phyloP scores from a whole-genome alignment of 2,888 invertebrate species.

The Brachyptera risi region DNA sequence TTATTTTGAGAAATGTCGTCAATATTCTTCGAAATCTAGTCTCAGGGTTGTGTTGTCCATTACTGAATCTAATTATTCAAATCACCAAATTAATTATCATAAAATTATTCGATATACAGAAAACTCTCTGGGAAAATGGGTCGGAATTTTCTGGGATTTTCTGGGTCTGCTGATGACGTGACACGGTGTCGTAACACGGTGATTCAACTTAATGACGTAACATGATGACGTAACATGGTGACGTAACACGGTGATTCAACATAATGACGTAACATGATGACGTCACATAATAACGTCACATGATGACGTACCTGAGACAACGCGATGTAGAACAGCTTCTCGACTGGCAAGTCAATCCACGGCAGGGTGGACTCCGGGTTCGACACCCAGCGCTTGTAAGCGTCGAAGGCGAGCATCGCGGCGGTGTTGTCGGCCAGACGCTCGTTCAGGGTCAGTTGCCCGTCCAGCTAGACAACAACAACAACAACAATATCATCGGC shows the following conservation, averaged over 20 bases:
- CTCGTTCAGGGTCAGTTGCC: constrained; percentile 19
- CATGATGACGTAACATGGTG: too few species aligned
- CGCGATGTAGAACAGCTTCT: constrained; percentile 25
- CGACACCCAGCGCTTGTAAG: neutral
- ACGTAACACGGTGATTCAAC: too few species aligned
- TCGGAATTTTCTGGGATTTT: too few species aligned
- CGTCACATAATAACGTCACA: too few species aligned
- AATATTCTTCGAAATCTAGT: neutral
- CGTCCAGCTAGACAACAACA: constrained; percentile 23
- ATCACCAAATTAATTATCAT: too few species aligned
- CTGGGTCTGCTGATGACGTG: too few species aligned
- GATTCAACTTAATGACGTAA: too few species aligned
- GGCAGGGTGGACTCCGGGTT: constrained; percentile 15
- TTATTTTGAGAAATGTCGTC: neutral
- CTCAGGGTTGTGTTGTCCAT: neutral
- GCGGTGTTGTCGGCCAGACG: constrained; percentile 25
- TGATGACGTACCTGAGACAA: constrained; percentile 27
- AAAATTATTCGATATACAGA: too few species aligned
- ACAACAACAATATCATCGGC: too few species aligned
- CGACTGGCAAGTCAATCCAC: constrained; percentile 14
- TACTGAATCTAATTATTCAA: neutral
- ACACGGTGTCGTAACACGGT: too few species aligned
- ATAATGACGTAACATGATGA: too few species aligned
- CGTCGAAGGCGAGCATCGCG: constrained; percentile 2
- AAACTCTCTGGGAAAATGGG: too few species aligned